phyloP scores from a whole-genome alignment of 2,113 vertebrate genomes.

The Opisthocomus hoazin region DNA sequence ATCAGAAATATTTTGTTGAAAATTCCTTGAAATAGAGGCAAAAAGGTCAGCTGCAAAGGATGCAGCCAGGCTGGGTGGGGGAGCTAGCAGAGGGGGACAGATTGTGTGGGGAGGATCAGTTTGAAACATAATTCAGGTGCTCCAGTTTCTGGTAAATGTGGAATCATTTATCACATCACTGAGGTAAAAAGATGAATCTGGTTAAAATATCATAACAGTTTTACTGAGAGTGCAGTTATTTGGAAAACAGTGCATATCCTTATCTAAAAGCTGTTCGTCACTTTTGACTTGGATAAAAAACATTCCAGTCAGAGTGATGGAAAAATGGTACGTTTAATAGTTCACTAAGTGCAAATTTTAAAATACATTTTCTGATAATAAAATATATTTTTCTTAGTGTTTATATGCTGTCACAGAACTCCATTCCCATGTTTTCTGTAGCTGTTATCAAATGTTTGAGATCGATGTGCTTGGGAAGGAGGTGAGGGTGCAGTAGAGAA shows the following conservation, averaged over 20 bases:
- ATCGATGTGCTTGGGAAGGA: neutral
- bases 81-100: neutral
- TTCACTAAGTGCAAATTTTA: conserved; percentile 28
- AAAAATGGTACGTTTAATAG: conserved; percentile 27
- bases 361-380: conserved; percentile 26
- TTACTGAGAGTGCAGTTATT: neutral
- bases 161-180: neutral
- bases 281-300: conserved; percentile 10
- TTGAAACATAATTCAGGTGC: neutral
- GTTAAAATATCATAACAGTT: neutral
- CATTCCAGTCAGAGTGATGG: conserved; percentile 20
- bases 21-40: neutral
- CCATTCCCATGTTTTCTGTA: neutral
- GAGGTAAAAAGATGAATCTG: neutral
- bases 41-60: neutral
- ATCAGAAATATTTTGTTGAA: neutral
- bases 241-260: neutral
- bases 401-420: conserved; percentile 19
- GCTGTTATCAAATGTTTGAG: neutral
- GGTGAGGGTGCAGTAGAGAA: neutral
- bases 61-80: neutral
- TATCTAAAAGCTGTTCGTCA: conserved; percentile 7
- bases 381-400: conserved; percentile 1
- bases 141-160: neutral
- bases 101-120: neutral